These are phyloP conservation scores for Gopherus evgoodei DNA, from an alignment of 2,113 vertebrate genomes.

Conservation along the genomic window DNA sequence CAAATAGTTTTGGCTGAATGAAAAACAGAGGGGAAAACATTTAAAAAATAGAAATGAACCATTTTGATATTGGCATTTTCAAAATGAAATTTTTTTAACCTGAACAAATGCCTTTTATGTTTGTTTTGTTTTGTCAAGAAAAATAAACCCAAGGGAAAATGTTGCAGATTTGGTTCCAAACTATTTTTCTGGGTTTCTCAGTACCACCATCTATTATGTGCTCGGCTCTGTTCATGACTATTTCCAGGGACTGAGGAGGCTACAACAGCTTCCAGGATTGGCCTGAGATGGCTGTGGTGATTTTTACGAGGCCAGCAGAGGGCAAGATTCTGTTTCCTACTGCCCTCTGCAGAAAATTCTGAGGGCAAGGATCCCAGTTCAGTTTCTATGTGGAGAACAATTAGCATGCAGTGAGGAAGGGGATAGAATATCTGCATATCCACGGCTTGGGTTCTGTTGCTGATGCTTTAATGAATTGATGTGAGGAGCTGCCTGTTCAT, in stretches of 20 bases:
- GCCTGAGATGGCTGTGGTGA: neutral
- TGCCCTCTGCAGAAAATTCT: neutral
- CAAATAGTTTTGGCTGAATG: neutral
- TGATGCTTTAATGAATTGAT: neutral
- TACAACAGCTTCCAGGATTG: neutral
- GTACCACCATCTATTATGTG: neutral
- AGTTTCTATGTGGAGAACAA: accelerated
- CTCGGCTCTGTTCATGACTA: neutral
- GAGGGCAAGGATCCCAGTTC: accelerated
- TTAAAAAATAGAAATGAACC: neutral
- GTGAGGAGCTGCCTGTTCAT: neutral
- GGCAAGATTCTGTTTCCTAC: neutral
- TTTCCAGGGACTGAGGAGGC: neutral
- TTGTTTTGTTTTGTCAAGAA: neutral
- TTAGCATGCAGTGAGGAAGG: accelerated
- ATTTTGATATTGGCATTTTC: neutral
- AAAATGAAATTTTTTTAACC: neutral
- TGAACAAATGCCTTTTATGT: neutral
- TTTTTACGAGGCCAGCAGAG: neutral
- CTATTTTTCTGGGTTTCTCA: neutral
- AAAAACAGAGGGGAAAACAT: neutral
- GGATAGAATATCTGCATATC: accelerated
- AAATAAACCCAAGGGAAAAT: too few relatives aligned
- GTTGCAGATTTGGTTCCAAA: neutral
- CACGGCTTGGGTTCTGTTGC: neutral